Evolutionary conservation across 53 echinoderm and acorn worm genomes (phyloP), one percentile per base, ranked within the genome.

Genomic region (Holothuria leucospilota): DNA sequence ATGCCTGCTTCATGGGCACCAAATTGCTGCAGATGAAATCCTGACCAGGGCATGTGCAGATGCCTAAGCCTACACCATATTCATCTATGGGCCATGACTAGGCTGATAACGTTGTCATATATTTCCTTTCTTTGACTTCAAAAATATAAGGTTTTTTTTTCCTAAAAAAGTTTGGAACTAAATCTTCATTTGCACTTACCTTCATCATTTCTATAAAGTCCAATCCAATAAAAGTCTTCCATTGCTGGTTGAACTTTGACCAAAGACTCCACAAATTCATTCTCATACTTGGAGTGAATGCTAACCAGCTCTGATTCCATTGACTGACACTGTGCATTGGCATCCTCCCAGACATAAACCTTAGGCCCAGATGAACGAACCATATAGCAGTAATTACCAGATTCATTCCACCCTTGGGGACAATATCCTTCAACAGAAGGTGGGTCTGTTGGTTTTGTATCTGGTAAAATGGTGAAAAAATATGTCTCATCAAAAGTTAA

Each of bases 221-320:
- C 79, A 13, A 29, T 52, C 79, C 79, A 78, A 6, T 41, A 39
- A 23, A 78, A 59, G 26, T 78, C 26, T 51, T 78, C 79, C 21
- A 11, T 24, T 9, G 24, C 16, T 67, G 68, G 13, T 18, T 78
- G 59, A 12, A 14, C 27, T 29, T 25, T 27, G 30, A 52, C 29
- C 56, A 78, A 78, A 13, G 26, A 27, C 20, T 78, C 79, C 12
- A 78, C 59, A 59, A 78, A 78, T 59, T 78, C 79, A 25, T 78
- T 78, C 59, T 78, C 79, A 27, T 53, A 51, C 20, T 59, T 78
- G 6, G 79, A 78, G 79, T 78, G 79, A n/a, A 78, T 78, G 59
- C 79, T 78, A 21, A 78, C 79, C 25, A 78, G 29, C 30, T 78
- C 58, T 25, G 79, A 29, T 18, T 20, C 79, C 27, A 27, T 26